Conservation (phyloP, 2,113 vertebrate species). For the Monopterus albus region DNA sequence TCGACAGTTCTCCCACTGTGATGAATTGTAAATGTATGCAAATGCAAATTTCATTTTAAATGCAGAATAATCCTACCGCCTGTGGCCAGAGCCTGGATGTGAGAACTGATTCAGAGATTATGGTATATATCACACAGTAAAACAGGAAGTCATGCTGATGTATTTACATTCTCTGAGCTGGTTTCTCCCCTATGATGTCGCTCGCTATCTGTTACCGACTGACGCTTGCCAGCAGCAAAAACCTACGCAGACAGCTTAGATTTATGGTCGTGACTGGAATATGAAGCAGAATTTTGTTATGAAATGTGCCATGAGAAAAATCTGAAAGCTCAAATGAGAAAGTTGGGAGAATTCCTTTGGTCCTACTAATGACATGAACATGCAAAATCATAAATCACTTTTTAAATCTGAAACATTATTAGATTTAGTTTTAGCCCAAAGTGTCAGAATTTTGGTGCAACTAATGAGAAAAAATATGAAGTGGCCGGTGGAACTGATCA, state of each 20-base stretch:
- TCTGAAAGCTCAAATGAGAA: slow-evolving; percentile 21
- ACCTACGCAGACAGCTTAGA: slow-evolving; percentile 41
- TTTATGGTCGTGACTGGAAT: slow-evolving; percentile 54
- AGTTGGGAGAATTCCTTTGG: slow-evolving; percentile 39
- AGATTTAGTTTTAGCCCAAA: slow-evolving; percentile 15
- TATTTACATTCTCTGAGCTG: slow-evolving; percentile 54
- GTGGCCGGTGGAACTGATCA: slow-evolving; percentile 52
- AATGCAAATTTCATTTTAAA: slow-evolving; percentile 55
- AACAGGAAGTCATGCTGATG: slow-evolving; percentile 47
- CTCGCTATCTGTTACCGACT: slow-evolving; percentile 64
- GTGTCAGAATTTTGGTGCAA: neutral
- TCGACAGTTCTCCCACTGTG: slow-evolving; percentile 28
- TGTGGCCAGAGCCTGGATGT: slow-evolving; percentile 16
- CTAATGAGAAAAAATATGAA: slow-evolving; percentile 14
- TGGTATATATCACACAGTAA: slow-evolving; percentile 37
- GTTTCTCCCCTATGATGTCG: slow-evolving; percentile 42
- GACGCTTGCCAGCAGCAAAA: slow-evolving; percentile 59
- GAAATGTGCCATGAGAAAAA: slow-evolving; percentile 46
- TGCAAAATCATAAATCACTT: slow-evolving; percentile 24
- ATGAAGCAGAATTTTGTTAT: slow-evolving; percentile 44
- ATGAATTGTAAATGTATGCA: slow-evolving; percentile 61
- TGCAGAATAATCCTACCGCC: slow-evolving; percentile 31
- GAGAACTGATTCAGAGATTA: slow-evolving; percentile 30
- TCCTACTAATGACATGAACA: slow-evolving; percentile 25
- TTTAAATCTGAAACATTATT: slow-evolving; percentile 28